These are phyloP conservation scores for Agrilus cyanescens DNA, from an alignment of 2,888 invertebrate genomes.

Conservation along the genomic window DNA sequence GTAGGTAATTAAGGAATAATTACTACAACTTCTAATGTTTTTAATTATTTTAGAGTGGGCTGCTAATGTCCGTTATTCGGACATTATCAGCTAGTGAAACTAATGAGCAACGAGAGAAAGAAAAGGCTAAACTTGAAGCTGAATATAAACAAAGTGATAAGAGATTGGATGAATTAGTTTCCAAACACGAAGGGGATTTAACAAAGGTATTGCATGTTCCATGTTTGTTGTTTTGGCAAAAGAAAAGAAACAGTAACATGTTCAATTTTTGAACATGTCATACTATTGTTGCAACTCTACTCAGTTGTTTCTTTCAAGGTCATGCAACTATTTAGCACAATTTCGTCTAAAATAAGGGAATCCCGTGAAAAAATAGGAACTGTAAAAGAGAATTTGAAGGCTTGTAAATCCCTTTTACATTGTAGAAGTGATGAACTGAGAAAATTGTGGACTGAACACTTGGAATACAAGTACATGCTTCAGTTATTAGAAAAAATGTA, in stretches of 20 bases:
- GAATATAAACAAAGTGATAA: slow-evolving; percentile 88
- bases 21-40: slow-evolving; percentile 4
- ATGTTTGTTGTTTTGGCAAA: no score
- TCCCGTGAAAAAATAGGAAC: slow-evolving; percentile 64
- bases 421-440: slow-evolving; percentile 87
- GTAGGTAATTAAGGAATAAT: background rate
- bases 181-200: slow-evolving; percentile 77
- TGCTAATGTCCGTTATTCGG: slow-evolving; percentile 89
- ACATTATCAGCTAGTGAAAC: slow-evolving; percentile 90
- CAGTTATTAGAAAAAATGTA: slow-evolving; percentile 84
- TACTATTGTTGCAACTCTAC: background rate
- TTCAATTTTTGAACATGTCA: no score
- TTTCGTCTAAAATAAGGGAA: slow-evolving; percentile 64
- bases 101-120: slow-evolving; percentile 83
- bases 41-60: slow-evolving; percentile 51
- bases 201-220: slow-evolving; percentile 63
- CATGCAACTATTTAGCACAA: slow-evolving; percentile 59
- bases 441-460: slow-evolving; percentile 87
- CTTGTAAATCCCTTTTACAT: slow-evolving; percentile 74
- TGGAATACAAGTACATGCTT: slow-evolving; percentile 89
- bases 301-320: slow-evolving; percentile 26
- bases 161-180: slow-evolving; percentile 76
- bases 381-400: slow-evolving; percentile 70
- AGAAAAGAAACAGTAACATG: no score
- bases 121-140: slow-evolving; percentile 85